These are phyloP conservation scores for Xestia ashworthii DNA, from an alignment of 2,888 invertebrate species.

Conservation along the genomic window DNA sequence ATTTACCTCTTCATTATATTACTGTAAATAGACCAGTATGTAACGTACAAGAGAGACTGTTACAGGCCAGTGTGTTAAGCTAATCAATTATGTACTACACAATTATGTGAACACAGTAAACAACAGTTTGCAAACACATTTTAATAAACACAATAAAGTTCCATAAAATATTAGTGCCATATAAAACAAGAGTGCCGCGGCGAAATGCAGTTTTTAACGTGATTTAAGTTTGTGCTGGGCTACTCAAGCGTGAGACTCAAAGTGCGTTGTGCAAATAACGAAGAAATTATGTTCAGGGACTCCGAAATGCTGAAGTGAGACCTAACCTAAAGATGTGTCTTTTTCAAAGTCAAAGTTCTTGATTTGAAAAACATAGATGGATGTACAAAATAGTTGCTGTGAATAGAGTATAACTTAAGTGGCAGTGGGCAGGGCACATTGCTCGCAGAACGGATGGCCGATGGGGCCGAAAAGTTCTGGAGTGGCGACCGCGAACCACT, in stretches of 20 bases:
- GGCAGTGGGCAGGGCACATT: no score
- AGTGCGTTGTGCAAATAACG: conserved; percentile 12
- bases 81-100: background rate
- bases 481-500: no score
- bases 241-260: conserved; percentile 17
- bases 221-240: background rate
- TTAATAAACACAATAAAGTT: background rate
- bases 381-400: background rate
- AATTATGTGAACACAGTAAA: background rate
- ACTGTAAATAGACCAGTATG: background rate
- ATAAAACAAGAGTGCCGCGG: background rate
- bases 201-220: background rate
- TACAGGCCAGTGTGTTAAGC: background rate
- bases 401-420: background rate
- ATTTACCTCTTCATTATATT: background rate
- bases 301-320: background rate
- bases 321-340: background rate
- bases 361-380: background rate
- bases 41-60: background rate
- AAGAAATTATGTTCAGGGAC: background rate
- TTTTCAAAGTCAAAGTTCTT: background rate
- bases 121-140: background rate
- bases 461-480: no score
- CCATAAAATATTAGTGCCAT: background rate
- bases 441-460: no score